Conservation (phyloP, 2,113 vertebrate genomes). For the Shinisaurus crocodilurus region DNA sequence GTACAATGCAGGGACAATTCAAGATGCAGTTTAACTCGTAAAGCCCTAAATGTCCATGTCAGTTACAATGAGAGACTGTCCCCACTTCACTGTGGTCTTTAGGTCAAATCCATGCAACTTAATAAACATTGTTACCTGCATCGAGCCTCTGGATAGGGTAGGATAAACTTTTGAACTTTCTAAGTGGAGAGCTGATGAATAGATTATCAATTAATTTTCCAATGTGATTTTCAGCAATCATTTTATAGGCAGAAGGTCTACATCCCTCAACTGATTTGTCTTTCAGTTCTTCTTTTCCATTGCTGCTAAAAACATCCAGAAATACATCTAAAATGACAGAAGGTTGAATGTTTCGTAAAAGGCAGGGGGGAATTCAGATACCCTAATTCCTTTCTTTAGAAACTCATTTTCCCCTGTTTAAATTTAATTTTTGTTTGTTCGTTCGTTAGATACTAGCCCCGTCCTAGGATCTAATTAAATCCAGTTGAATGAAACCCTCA, state of each 20-base stretch:
- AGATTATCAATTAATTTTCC: neutral
- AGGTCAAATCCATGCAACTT: neutral
- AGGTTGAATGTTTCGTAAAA: neutral
- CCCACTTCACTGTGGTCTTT: neutral
- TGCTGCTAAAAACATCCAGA: no score
- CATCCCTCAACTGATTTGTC: neutral
- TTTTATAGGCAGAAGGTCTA: neutral
- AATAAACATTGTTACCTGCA: neutral
- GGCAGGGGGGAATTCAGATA: neutral
- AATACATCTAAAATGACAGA: neutral
- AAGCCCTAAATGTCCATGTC: slow-evolving; percentile 4
- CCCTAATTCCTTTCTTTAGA: no score
- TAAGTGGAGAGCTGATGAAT: neutral
- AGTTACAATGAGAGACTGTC: neutral
- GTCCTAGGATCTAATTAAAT: neutral
- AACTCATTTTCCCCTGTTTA: neutral
- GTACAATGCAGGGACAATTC: neutral
- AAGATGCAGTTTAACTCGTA: neutral
- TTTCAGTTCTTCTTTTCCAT: neutral
- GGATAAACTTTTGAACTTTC: neutral
- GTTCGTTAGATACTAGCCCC: neutral
- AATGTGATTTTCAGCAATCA: neutral
- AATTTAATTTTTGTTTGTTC: neutral
- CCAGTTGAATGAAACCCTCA: neutral
- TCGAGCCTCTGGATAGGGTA: no score